Conservation (phyloP, 2,888 invertebrate species). For the Nymphalis polychloros region DNA sequence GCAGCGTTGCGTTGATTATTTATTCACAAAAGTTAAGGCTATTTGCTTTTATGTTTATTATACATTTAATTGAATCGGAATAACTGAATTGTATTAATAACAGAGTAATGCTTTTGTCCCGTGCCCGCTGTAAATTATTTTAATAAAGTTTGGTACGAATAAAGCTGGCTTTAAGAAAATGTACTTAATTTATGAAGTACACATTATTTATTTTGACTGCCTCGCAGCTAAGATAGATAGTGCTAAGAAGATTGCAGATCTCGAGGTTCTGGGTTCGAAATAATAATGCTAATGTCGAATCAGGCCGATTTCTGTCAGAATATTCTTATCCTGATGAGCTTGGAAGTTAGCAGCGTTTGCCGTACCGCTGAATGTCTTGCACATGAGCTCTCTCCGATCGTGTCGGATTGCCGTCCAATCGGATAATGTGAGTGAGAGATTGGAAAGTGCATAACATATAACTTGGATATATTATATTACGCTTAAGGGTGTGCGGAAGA, state of each 20-base stretch:
- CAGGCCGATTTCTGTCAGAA: too few relatives aligned
- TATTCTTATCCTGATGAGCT: too few relatives aligned
- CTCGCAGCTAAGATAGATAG: not conserved
- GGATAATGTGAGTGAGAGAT: too few relatives aligned
- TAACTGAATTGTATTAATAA: constrained; percentile 44
- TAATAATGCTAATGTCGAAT: too few relatives aligned
- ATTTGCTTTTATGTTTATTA: constrained; percentile 34
- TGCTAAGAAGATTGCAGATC: not conserved
- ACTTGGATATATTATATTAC: too few relatives aligned
- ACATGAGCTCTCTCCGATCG: too few relatives aligned
- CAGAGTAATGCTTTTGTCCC: constrained; percentile 38
- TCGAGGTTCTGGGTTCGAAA: not conserved
- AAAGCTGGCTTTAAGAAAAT: constrained; percentile 30
- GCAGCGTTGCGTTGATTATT: not conserved
- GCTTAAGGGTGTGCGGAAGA: too few relatives aligned
- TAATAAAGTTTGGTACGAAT: constrained; percentile 34
- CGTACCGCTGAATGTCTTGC: too few relatives aligned
- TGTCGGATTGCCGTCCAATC: too few relatives aligned
- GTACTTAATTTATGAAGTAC: constrained; percentile 15
- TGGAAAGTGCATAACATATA: too few relatives aligned
- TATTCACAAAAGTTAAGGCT: constrained; percentile 6
- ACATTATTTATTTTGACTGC: not conserved
- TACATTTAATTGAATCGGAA: constrained; percentile 46
- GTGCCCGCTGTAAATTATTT: constrained; percentile 37
- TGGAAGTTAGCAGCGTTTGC: too few relatives aligned